Conservation (phyloP, 2,888 invertebrate genomes). For the Mythimna vitellina region DNA sequence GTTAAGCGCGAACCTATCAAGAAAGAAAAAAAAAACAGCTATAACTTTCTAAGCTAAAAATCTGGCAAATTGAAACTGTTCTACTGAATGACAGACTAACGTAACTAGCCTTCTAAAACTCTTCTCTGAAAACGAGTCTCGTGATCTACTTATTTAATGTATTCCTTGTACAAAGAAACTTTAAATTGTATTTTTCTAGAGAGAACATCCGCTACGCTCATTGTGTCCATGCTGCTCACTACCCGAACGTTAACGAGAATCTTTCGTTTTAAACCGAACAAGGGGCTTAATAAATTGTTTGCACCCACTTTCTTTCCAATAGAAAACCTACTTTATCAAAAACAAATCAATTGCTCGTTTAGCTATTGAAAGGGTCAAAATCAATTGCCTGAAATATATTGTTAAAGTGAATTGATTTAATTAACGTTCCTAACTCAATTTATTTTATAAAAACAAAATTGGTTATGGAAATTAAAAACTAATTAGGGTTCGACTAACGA, state of each 20-base stretch:
- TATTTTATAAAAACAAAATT: constrained; percentile 15
- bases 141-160: constrained; percentile 60
- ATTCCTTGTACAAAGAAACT: constrained; percentile 64
- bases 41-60: neutral
- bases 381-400: constrained; percentile 28
- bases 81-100: constrained; percentile 6
- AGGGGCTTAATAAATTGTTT: constrained; percentile 68
- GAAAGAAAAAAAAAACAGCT: too few relatives aligned
- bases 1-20: too few relatives aligned
- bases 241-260: constrained; percentile 59
- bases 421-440: constrained; percentile 1
- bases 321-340: constrained; percentile 53
- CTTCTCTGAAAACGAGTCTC: constrained; percentile 44
- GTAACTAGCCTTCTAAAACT: constrained; percentile 12
- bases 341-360: constrained; percentile 49
- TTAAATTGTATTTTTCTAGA: constrained; percentile 68
- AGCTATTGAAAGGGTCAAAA: constrained; percentile 16
- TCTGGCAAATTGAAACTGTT: constrained; percentile 7
- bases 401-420: constrained; percentile 15
- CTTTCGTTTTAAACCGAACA: constrained; percentile 61
- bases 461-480: neutral
- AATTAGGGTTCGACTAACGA: constrained; percentile 19
- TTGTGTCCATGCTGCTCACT: constrained; percentile 58
- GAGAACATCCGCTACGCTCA: constrained; percentile 62
- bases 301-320: constrained; percentile 46